Percentiles rank a stretch among this genome's conserved stretches.
These are phyloP conservation scores for Atherix ibis DNA, from an alignment of 2,888 invertebrate genomes.

Conservation along the genomic window DNA sequence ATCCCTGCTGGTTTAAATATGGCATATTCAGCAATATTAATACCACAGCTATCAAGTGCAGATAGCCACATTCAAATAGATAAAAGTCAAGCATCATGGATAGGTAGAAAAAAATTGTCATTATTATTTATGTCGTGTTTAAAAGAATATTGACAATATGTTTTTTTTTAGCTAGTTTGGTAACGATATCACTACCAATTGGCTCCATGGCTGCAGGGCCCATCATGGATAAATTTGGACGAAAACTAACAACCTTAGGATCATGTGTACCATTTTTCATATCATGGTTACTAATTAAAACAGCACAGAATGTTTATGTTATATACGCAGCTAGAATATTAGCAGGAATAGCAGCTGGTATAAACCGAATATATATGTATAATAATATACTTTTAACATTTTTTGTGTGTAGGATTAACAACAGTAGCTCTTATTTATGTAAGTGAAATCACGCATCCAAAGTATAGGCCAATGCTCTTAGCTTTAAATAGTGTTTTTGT, in stretches of 20 bases:
- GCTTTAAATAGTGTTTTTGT: constrained; percentile 42
- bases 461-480: constrained; percentile 37
- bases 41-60: constrained; percentile 34
- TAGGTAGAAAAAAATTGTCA: no score
- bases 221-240: constrained; percentile 40
- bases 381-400: no score
- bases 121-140: constrained; percentile 23
- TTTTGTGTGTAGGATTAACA: constrained; percentile 35
- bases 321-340: constrained; percentile 37
- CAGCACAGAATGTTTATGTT: constrained; percentile 29
- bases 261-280: constrained; percentile 32
- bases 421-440: constrained; percentile 40
- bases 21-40: constrained; percentile 39
- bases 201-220: constrained; percentile 38
- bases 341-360: constrained; percentile 37
- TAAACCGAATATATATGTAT: constrained; percentile 5
- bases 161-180: constrained; percentile 34
- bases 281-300: constrained; percentile 35
- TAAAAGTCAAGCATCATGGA: constrained; percentile 38
- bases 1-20: constrained; percentile 42
- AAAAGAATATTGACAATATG: neutral
- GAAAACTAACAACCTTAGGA: constrained; percentile 33
- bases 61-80: constrained; percentile 29
- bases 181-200: constrained; percentile 37
- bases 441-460: constrained; percentile 40